Evolutionary conservation across 2,113 vertebrate species (phyloP), one percentile per base, ranked within the genome.

Genomic region (Vombatus ursinus): DNA sequence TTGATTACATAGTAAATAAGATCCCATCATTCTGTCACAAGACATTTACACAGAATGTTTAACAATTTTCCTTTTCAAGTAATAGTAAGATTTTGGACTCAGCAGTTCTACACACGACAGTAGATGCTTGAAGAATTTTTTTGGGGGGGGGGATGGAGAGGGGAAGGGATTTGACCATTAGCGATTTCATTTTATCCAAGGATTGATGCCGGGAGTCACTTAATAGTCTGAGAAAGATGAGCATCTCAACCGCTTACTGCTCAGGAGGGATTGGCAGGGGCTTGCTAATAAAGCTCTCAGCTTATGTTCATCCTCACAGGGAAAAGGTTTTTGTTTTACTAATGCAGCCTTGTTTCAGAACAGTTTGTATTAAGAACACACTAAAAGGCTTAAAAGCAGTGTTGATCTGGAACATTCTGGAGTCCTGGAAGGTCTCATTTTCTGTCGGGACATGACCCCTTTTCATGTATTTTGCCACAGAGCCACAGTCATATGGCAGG

Each of bases 71-170:
- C 97, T 97, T 96, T 96, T 98, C 98, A 98, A 98, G 97, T 96
- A 97, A 97, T 0, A 98, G 96, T 91, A 95, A 98, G 96, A 97
- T 96, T 92, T 91, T 53, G 92, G 97, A 97, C 96, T 98, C 98
- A 98, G 97, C 98, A 98, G 97, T 98, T 98, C 97, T 97, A 97
- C 97, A 98, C 94, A 97, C 92, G 95, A 98, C 97, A 98, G 98
- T 94, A 98, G 98, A 97, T 97, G 97, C 97, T 95, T 94, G 95
- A 97, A 97, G 96, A 97, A 95, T 90, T 95, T 95, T 96, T 95
- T 16, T 92, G 91, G 96, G 98, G 96, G 96, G 12, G 11, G 93
- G 95, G 93, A 97, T 94, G 97, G n/a, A 44, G 1, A 95, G 97
- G 93, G 51, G 0, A 95, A 97, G 96, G 95, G 95, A 96, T 44